Conservation (phyloP, 2,113 vertebrate genomes). For the Mungos mungo region DNA sequence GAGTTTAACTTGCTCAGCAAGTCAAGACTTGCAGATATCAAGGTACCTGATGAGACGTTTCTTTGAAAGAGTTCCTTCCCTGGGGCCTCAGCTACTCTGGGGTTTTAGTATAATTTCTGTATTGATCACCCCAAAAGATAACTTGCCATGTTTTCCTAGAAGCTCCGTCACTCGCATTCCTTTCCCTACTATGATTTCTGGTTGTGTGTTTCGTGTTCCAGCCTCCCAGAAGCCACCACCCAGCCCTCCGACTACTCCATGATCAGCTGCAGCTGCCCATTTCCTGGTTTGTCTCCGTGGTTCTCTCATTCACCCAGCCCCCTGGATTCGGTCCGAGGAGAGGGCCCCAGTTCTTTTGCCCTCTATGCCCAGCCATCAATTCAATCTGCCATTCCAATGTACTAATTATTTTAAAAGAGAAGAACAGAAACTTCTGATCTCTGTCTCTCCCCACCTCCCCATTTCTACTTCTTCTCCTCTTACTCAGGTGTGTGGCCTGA, state of each 20-base stretch:
- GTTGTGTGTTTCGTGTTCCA: rapidly evolving
- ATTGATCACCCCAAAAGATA: background rate
- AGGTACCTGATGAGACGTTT: background rate
- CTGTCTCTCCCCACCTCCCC: background rate
- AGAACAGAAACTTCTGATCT: background rate
- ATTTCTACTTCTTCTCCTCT: background rate
- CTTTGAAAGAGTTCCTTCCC: background rate
- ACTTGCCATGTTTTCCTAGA: background rate
- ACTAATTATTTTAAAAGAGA: background rate
- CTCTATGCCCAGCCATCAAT: background rate
- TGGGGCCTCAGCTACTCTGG: background rate
- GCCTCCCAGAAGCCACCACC: background rate
- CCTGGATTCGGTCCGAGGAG: rapidly evolving
- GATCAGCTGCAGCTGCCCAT: rapidly evolving
- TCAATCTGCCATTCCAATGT: background rate
- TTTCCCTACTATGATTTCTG: background rate
- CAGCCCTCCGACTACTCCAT: rapidly evolving
- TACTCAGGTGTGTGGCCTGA: background rate
- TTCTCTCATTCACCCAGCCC: rapidly evolving
- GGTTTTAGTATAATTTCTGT: background rate
- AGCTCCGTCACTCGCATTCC: background rate
- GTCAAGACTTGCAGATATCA: background rate
- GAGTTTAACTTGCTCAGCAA: background rate
- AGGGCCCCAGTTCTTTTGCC: rapidly evolving
- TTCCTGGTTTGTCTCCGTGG: background rate